Evolutionary conservation across 2,113 vertebrate genomes (phyloP), one percentile per base, ranked within the genome.

Genomic region (Grus americana): DNA sequence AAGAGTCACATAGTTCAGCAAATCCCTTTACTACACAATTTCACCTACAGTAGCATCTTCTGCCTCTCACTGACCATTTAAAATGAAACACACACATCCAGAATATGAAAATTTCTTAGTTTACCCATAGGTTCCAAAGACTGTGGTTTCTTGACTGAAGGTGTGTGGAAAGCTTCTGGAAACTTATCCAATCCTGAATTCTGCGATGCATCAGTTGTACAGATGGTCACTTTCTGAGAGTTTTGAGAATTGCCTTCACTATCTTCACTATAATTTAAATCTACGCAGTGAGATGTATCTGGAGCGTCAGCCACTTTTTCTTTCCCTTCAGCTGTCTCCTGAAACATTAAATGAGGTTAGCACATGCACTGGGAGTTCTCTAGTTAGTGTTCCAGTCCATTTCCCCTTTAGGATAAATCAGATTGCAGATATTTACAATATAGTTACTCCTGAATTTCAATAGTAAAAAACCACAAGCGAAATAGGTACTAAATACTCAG

Each of bases 91-190:
- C 52, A n/a, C 30, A 76, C 83, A 55, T 38, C 4, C 47, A 49
- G 38, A 78, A 71, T 30, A 67, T 27, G 16, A 50, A 78, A 50
- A 73, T 70, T 59, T 87, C 30, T 70, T 58, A 65, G 52, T 84
- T 98, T 97, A 98, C 98, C 93, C 79, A 96, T 61, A 79, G 83
- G 65, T 78, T 97, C 94, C 85, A 61, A 58, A 85, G 76, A 34
- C 22, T 38, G 65, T 0, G 29, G 15, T 92, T 91, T 93, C 78
- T 14, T 61, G 79, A 23, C 52, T 0, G 54, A 71, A 93, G 55
- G 20, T 34, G 13, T 5, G 5, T 24, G 58, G 27, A 75, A 83
- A 92, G 9, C 23, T 81, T 92, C 90, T 57, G 74, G 13, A 58
- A 79, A 29, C 38, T 49, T 87, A 67, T 92, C 79, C 65, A 61